phyloP scores from a whole-genome alignment of 2,797 vertebrate genomes.

The Mareca strepera region DNA sequence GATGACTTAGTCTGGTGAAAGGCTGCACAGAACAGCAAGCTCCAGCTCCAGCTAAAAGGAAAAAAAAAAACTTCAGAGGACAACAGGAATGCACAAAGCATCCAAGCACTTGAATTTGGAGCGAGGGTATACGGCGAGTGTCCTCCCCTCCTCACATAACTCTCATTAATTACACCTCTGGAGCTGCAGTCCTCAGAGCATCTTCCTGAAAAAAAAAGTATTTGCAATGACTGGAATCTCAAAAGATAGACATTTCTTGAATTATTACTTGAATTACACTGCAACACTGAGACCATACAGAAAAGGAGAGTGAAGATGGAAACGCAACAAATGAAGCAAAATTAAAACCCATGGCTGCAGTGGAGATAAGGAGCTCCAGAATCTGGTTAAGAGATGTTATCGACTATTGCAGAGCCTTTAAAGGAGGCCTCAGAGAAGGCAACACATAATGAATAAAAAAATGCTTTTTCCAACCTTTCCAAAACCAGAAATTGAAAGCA shows the following conservation, averaged over 20 bases:
- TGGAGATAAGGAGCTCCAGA: not conserved
- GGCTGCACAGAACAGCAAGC: not conserved
- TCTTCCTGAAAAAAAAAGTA: not conserved
- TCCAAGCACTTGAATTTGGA: not conserved
- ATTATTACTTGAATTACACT: not conserved
- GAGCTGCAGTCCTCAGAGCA: not conserved
- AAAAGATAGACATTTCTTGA: not conserved
- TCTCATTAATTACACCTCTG: not conserved
- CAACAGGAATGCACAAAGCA: not conserved
- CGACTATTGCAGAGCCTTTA: not conserved
- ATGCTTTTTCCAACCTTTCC: not conserved
- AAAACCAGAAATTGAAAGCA: not conserved
- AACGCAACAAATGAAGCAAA: not conserved
- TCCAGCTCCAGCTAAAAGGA: not conserved
- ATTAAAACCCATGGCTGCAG: not conserved
- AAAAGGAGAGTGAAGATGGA: not conserved
- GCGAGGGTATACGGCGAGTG: not conserved
- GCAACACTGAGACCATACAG: not conserved
- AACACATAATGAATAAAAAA: not conserved
- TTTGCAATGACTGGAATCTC: not conserved
- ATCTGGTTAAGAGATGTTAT: not conserved
- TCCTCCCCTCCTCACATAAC: not conserved
- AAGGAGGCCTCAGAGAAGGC: not conserved
- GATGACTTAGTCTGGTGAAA: not conserved
- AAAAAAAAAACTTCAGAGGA: not conserved